phyloP scores from a whole-genome alignment of 2,113 vertebrate genomes.

The Xiphophorus couchianus region DNA sequence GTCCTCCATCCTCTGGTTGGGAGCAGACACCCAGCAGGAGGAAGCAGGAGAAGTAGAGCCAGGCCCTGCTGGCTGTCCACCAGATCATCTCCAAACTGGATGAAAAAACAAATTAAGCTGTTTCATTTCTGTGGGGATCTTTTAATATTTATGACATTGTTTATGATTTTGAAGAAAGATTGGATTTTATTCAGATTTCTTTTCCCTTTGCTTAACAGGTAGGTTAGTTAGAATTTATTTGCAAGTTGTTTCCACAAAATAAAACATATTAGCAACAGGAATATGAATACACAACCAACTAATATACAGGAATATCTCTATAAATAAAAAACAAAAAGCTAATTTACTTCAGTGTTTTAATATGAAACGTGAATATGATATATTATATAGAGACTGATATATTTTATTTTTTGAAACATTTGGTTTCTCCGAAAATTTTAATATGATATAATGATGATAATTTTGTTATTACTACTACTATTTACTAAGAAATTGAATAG shows the following conservation, averaged over 20 bases:
- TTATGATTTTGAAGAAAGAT: neutral
- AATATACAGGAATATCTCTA: no score
- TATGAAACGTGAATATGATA: neutral
- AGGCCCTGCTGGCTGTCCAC: conserved; percentile 41
- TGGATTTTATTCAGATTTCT: neutral
- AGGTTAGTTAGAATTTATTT: neutral
- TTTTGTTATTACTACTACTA: neutral
- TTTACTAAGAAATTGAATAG: no score
- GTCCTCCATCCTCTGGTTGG: conserved; percentile 31
- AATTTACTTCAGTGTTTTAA: neutral
- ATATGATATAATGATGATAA: neutral
- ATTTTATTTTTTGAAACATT: neutral
- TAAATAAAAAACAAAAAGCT: no score
- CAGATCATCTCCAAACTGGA: conserved; percentile 55
- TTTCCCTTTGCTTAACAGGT: neutral
- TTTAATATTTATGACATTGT: neutral
- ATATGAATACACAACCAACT: neutral
- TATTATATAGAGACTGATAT: no score
- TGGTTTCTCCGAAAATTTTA: neutral
- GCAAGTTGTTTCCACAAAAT: neutral
- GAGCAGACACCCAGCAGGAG: conserved; percentile 60
- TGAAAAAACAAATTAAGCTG: conserved; percentile 10
- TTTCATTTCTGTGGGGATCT: neutral
- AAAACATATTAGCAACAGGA: neutral
- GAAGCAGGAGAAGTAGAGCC: conserved; percentile 63